Evolutionary conservation across 2,888 invertebrate species (phyloP), one percentile per base, ranked within the genome.

Genomic region (Diaprepes abbreviatus): DNA sequence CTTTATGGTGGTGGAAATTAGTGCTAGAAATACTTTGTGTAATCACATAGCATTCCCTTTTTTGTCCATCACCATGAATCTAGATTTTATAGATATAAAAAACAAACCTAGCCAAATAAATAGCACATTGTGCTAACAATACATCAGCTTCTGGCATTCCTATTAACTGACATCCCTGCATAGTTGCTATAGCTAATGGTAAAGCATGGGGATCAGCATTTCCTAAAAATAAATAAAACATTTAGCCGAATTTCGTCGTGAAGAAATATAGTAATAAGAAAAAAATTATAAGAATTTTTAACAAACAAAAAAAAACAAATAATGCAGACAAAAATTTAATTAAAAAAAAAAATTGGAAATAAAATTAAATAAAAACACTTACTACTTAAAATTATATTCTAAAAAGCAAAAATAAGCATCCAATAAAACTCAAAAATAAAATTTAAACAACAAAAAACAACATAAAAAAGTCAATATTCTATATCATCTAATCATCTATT

Each of bases 111-210:
- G 94, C 92, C 52, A 94, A 84, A 79, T 94, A 90, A 55, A 91
- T 90, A 1, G 91, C 91, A 79, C 92, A 92, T 79, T 94, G 93
- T 10, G 92, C 92, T 21, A 95, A 82, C 58, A 93, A 83, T 9
- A 93, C 91, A 80, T 93, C 92, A 77, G 92, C 90, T 78, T 94
- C 94, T 0, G 94, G 94, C 92, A 91, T 91, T 6, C 94, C 94
- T 36, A 94, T 85, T 71, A 92, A 86, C 80, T 93, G 92, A 78
- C 93, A 93, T 1, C 92, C 93, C 75, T 93, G 91, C 85, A 92
- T 88, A 33, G 93, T 91, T 3, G 92, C 87, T 2, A 93, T 89
- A 0, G 94, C 92, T 76, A 91, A 85, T 31, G 86, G 87, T 40
- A 92, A 74, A 0, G 92, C 92, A 72, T 83, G 86, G 0, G 89